These are phyloP conservation scores for Drosophila elegans DNA, from an alignment of 1,140 invertebrate genomes.

Conservation along the genomic window DNA sequence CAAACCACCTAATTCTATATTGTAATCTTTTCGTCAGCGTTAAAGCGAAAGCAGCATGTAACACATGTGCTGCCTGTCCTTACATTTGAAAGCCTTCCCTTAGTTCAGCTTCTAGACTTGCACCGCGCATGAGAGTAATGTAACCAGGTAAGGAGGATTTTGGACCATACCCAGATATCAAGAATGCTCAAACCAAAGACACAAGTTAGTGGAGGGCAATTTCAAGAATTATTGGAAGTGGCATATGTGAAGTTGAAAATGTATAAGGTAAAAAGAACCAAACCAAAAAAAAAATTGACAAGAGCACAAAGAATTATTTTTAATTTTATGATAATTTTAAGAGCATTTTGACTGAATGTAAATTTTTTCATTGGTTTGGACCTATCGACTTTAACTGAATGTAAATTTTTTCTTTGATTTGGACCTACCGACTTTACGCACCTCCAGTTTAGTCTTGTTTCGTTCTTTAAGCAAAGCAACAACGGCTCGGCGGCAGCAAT, in stretches of 20 bases:
- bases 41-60: conserved; percentile 31
- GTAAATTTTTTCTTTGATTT: not conserved
- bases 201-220: no score
- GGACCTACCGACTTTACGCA: not conserved
- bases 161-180: no score
- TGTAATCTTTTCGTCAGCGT: conserved; percentile 50
- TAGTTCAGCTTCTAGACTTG: conserved; percentile 48
- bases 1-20: conserved; percentile 48
- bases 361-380: not conserved
- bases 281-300: no score
- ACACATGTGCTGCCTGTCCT: conserved; percentile 57
- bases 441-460: conserved; percentile 4
- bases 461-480: conserved; percentile 41
- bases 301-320: no score
- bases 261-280: no score
- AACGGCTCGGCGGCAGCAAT: conserved; percentile 38
- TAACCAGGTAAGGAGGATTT: no score
- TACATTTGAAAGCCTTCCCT: conserved; percentile 56
- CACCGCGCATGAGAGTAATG: no score
- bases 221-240: no score
- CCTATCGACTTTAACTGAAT: not conserved
- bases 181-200: no score
- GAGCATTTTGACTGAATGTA: no score
- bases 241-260: no score
- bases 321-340: no score